Evolutionary conservation across 2,797 vertebrate species (phyloP).

Genomic region (Ctenochaetus hawaiiensis): DNA sequence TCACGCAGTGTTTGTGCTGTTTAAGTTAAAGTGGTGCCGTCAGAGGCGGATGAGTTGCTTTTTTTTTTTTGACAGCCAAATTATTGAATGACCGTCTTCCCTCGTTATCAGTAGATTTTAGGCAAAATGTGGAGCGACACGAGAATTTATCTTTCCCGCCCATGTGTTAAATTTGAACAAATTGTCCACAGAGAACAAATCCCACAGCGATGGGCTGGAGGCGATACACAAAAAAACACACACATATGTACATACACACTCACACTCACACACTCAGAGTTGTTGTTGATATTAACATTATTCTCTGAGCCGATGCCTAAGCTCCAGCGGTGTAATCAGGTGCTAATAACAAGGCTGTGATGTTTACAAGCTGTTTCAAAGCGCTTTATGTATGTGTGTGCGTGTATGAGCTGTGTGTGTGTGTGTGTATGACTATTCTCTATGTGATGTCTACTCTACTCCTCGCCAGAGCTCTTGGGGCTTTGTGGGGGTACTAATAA

Average conservation of each 20-base stretch:
- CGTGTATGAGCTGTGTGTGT: slow-evolving; percentile 38
- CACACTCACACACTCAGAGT: slow-evolving; percentile 20
- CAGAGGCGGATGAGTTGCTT: slow-evolving; percentile 19
- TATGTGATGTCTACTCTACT: slow-evolving; percentile 58
- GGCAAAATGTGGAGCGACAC: slow-evolving; percentile 28
- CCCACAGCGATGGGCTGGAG: slow-evolving; percentile 43
- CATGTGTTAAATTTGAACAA: slow-evolving; percentile 70
- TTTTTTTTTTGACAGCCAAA: slow-evolving; percentile 43
- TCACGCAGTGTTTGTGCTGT: slow-evolving; percentile 15
- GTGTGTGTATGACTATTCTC: slow-evolving; percentile 24
- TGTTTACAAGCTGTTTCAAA: slow-evolving; percentile 79
- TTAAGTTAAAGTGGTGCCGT: slow-evolving; percentile 8
- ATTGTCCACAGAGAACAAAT: slow-evolving; percentile 64
- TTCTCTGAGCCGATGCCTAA: slow-evolving; percentile 60
- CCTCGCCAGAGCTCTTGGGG: slow-evolving; percentile 45
- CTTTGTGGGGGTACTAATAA: slow-evolving; percentile 63
- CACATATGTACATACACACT: not conserved
- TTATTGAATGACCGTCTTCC: slow-evolving; percentile 34
- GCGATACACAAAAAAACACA: slow-evolving; percentile 20
- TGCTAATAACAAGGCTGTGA: slow-evolving; percentile 78
- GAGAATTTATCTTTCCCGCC: slow-evolving; percentile 57
- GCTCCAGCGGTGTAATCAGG: slow-evolving; percentile 76
- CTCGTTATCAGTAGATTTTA: slow-evolving; percentile 50
- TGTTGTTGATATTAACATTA: slow-evolving; percentile 68
- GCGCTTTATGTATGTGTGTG: slow-evolving; percentile 39